Evolutionary conservation across 2,113 vertebrate genomes (phyloP).

Genomic region (Otolemur garnettii): DNA sequence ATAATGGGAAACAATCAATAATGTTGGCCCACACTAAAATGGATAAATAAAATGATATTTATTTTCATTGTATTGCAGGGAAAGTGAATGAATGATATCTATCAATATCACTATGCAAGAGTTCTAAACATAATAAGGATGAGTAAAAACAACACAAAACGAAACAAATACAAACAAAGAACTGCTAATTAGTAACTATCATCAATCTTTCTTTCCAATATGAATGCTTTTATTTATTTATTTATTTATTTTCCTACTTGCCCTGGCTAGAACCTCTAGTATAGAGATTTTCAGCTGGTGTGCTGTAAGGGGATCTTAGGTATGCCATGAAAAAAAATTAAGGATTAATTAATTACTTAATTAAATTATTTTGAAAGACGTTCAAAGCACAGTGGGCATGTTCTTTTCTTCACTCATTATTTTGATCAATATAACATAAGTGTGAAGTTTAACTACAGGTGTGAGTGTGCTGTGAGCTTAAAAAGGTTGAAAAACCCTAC

Average conservation of each 20-base stretch:
- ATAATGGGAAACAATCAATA: background rate
- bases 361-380: too few species aligned
- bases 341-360: too few species aligned
- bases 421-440: too few species aligned
- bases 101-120: background rate
- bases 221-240: background rate
- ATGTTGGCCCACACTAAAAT: background rate
- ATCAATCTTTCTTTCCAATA: background rate
- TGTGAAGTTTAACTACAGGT: too few species aligned
- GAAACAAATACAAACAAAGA: background rate
- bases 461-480: too few species aligned
- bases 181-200: background rate
- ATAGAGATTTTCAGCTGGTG: too few species aligned
- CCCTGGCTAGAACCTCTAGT: background rate
- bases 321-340: too few species aligned
- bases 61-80: background rate
- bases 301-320: too few species aligned
- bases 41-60: background rate
- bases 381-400: too few species aligned
- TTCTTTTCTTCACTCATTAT: too few species aligned
- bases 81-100: constrained; percentile 6
- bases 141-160: background rate
- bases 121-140: background rate
- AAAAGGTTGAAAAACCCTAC: too few species aligned
- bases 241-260: background rate